These are phyloP conservation scores for Archaeoteleia sp. DNA, from an alignment of 2,888 invertebrate species.

Conservation along the genomic window DNA sequence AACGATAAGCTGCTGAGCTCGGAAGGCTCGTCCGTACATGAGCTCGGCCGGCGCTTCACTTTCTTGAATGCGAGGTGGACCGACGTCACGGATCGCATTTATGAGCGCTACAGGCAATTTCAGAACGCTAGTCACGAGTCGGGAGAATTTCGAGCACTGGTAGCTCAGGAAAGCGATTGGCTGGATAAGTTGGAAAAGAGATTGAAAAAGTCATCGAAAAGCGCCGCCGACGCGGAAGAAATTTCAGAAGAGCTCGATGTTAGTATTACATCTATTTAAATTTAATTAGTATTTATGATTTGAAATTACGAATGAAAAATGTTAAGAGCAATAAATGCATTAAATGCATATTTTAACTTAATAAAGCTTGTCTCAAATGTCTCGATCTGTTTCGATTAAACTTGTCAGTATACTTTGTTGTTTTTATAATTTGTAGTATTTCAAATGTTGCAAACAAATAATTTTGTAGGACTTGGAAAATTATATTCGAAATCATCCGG, in stretches of 20 bases:
- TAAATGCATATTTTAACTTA: no score
- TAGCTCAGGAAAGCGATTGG: constrained; percentile 87
- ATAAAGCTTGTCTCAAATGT: no score
- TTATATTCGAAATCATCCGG: constrained; percentile 84
- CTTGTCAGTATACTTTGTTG: no score
- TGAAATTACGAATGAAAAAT: no score
- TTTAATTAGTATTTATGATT: no score
- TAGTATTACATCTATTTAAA: constrained; percentile 67
- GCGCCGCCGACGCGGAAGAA: constrained; percentile 92
- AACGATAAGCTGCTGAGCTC: constrained; percentile 80
- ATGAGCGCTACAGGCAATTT: constrained; percentile 80
- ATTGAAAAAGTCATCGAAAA: constrained; percentile 81
- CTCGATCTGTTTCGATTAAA: no score
- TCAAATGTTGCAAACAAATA: not conserved
- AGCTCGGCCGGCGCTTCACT: constrained; percentile 81
- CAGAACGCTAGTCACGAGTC: constrained; percentile 86
- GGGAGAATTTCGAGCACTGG: constrained; percentile 86
- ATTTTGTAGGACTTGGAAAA: constrained; percentile 85
- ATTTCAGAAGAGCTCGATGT: constrained; percentile 92
- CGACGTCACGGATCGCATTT: constrained; percentile 81
- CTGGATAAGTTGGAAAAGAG: constrained; percentile 87
- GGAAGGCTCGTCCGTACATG: constrained; percentile 77
- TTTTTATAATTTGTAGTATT: no score
- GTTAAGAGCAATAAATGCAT: no score
- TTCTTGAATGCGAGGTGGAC: constrained; percentile 84